These are phyloP conservation scores for Polypedilum pembai DNA, from an alignment of 1,140 invertebrate species.

Conservation along the genomic window DNA sequence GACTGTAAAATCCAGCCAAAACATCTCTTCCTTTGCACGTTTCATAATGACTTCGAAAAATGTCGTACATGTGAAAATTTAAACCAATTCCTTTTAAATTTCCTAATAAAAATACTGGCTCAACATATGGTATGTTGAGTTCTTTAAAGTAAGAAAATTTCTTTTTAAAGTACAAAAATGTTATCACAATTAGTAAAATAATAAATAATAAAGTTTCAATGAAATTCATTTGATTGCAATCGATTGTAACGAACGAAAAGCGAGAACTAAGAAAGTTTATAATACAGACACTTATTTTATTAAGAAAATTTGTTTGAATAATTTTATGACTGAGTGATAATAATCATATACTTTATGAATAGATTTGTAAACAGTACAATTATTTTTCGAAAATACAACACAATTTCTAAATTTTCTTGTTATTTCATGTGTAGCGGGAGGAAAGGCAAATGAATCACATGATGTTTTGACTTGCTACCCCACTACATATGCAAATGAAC, in stretches of 20 bases:
- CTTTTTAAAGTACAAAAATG: not conserved
- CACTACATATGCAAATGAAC: too few relatives aligned
- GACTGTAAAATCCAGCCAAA: not conserved
- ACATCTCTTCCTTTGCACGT: constrained; percentile 32
- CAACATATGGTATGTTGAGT: constrained; percentile 40
- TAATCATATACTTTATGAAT: too few relatives aligned
- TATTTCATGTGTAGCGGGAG: too few relatives aligned
- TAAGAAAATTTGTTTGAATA: not conserved
- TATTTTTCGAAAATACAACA: too few relatives aligned
- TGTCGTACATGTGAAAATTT: not conserved
- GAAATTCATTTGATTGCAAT: not conserved
- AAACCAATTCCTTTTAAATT: constrained; percentile 32
- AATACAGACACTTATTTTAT: not conserved
- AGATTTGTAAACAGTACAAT: too few relatives aligned
- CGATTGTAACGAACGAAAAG: not conserved
- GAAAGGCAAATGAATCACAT: too few relatives aligned
- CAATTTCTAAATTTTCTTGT: too few relatives aligned
- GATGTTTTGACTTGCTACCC: too few relatives aligned
- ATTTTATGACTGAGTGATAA: too few relatives aligned
- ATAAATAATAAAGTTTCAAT: not conserved
- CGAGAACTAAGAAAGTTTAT: not conserved
- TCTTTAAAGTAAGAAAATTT: constrained; percentile 43
- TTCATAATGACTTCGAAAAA: constrained; percentile 36
- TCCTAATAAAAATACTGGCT: constrained; percentile 40
- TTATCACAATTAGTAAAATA: not conserved